Conservation (phyloP, 2,888 invertebrate genomes). For the Sipha maydis region DNA sequence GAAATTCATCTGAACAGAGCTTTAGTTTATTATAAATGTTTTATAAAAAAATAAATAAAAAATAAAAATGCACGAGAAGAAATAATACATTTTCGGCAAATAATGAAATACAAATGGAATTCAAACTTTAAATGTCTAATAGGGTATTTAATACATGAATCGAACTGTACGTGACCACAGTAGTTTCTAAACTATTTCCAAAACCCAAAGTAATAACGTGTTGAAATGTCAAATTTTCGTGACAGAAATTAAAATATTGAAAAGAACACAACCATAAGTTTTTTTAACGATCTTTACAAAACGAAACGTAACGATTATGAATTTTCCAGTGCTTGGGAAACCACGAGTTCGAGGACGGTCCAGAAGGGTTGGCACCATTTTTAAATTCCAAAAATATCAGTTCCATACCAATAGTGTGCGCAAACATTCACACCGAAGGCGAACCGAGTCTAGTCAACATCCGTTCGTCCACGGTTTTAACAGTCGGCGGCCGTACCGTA, state of each 20-base stretch:
- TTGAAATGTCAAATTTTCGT: too few species aligned
- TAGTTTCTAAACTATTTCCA: too few species aligned
- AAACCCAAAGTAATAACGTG: too few species aligned
- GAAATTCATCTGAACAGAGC: neutral
- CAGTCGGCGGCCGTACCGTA: constrained; percentile 74
- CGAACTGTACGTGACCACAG: too few species aligned
- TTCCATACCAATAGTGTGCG: constrained; percentile 71
- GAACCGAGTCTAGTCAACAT: constrained; percentile 73
- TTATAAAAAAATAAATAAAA: too few species aligned
- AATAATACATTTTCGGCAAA: too few species aligned
- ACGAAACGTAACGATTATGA: neutral
- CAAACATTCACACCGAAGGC: constrained; percentile 36
- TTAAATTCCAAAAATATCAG: constrained; percentile 71
- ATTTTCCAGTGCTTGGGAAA: constrained; percentile 75
- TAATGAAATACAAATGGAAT: too few species aligned
- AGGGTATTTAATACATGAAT: too few species aligned
- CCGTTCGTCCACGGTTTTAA: constrained; percentile 75
- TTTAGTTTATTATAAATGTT: neutral
- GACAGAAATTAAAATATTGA: too few species aligned
- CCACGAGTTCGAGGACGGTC: constrained; percentile 89
- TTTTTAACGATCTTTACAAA: neutral
- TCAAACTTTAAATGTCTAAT: too few species aligned
- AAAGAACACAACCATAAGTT: too few species aligned
- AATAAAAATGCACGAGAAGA: too few species aligned
- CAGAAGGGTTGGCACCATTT: constrained; percentile 80